Conservation (phyloP, 2,888 invertebrate species). For the Lithophane socia region DNA sequence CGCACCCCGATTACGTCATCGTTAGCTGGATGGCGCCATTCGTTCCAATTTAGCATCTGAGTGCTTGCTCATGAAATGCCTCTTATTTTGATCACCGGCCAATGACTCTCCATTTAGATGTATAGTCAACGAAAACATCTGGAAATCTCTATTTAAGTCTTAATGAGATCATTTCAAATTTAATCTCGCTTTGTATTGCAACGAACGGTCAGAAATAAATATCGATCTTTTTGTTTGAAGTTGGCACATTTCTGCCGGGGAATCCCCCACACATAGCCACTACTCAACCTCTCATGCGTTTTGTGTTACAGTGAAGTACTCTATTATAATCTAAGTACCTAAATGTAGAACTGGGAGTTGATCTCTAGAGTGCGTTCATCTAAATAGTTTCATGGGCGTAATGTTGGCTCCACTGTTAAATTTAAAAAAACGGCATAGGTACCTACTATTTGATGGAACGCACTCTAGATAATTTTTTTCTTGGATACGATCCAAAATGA, state of each 20-base stretch:
- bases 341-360: background rate
- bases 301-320: slow-evolving; percentile 4
- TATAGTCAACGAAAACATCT: slow-evolving; percentile 44
- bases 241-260: slow-evolving; percentile 10
- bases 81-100: slow-evolving; percentile 60
- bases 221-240: slow-evolving; percentile 13
- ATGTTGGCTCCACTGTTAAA: no score
- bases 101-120: slow-evolving; percentile 55
- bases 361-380: no score
- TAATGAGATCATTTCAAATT: slow-evolving; percentile 30
- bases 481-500: background rate
- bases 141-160: slow-evolving; percentile 19
- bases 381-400: no score
- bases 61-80: slow-evolving; percentile 61
- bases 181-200: slow-evolving; percentile 18
- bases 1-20: slow-evolving; percentile 61
- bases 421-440: no score
- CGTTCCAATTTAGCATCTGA: slow-evolving; percentile 60
- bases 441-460: no score
- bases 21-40: slow-evolving; percentile 59
- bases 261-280: slow-evolving; percentile 8
- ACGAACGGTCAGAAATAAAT: slow-evolving; percentile 25
- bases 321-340: background rate
- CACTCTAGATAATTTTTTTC: background rate
- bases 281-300: background rate